phyloP scores from a whole-genome alignment of 2,113 vertebrate genomes.

The Thinocorus orbignyianus region DNA sequence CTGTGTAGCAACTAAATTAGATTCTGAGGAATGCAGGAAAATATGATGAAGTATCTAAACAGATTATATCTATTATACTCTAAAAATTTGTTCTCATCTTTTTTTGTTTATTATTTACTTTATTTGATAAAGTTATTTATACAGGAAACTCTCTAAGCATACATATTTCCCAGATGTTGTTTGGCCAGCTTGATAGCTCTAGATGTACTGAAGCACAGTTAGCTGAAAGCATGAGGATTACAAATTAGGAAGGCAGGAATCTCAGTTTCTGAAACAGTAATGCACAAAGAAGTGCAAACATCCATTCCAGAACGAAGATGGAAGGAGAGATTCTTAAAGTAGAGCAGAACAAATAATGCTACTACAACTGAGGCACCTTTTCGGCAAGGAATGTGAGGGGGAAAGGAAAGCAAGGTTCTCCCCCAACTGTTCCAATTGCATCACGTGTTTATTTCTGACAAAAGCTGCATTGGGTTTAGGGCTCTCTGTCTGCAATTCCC shows the following conservation, averaged over 20 bases:
- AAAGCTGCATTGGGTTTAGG: background rate
- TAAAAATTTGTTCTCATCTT: constrained; percentile 20
- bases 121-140: constrained; percentile 37
- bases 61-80: constrained; percentile 38
- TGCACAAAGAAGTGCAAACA: background rate
- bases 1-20: constrained; percentile 46
- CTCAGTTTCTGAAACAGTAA: background rate
- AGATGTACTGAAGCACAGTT: background rate
- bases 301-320: background rate
- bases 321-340: background rate
- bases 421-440: background rate
- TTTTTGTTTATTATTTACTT: constrained; percentile 49
- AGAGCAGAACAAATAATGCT: constrained; percentile 4
- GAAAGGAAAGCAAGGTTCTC: background rate
- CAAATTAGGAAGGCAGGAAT: constrained; percentile 18
- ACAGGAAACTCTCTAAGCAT: constrained; percentile 20
- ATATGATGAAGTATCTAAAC: constrained; percentile 44
- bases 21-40: constrained; percentile 20
- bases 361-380: background rate
- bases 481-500: background rate
- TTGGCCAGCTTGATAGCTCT: constrained; percentile 10
- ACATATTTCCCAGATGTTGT: constrained; percentile 27
- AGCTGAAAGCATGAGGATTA: constrained; percentile 32
- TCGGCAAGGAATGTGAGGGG: background rate
- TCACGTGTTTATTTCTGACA: background rate